These are phyloP conservation scores for Scaptomyza hsui DNA, from an alignment of 1,140 invertebrate genomes.

Conservation along the genomic window DNA sequence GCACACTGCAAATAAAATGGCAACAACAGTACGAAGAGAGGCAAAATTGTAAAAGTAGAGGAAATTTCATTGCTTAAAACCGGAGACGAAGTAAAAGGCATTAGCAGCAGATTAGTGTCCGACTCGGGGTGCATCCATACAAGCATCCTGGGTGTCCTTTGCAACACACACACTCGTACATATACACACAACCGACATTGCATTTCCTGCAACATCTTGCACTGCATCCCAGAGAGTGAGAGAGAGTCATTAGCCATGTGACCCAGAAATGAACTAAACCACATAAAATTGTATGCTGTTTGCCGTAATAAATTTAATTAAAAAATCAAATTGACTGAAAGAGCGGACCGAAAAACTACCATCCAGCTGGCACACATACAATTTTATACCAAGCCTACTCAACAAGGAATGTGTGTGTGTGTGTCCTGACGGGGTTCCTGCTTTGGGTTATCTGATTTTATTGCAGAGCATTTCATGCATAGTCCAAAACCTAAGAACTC, in stretches of 20 bases:
- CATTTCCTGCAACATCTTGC: conserved; percentile 38
- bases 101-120: conserved; percentile 67
- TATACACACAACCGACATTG: neutral
- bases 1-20: conserved; percentile 13
- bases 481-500: conserved; percentile 5
- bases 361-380: neutral
- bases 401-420: conserved; percentile 7
- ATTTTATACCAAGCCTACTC: neutral
- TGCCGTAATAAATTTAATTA: conserved; percentile 76
- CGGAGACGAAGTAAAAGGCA: conserved; percentile 47
- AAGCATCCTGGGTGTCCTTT: neutral
- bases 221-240: conserved; percentile 29
- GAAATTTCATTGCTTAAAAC: conserved; percentile 19
- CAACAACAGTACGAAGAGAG: neutral
- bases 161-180: neutral
- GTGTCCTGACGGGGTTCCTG: neutral
- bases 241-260: conserved; percentile 69
- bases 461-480: conserved; percentile 5
- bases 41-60: neutral
- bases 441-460: conserved; percentile 8
- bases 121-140: neutral
- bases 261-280: conserved; percentile 68
- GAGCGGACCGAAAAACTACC: conserved; percentile 5
- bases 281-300: conserved; percentile 75
- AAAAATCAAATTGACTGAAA: conserved; percentile 58